Evolutionary conservation across 2,888 invertebrate genomes (phyloP), one percentile per base, ranked within the genome.

Genomic region (Drosophila phalerata): DNA sequence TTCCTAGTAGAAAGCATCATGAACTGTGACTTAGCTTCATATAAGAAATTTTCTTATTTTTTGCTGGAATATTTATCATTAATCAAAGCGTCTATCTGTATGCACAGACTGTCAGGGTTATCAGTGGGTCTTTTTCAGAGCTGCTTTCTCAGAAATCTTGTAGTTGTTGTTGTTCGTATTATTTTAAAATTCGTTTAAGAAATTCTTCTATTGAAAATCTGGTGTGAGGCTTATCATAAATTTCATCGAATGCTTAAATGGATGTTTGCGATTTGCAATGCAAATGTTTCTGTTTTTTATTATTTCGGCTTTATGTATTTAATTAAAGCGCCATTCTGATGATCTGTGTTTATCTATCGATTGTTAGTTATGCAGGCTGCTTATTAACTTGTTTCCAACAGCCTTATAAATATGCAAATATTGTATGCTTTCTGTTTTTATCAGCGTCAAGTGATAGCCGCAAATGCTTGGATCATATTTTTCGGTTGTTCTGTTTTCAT

Each of bases 221-320:
- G 75, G 89, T 73, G 83, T 88, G 85, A 84, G 79, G 79, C 76
- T 84, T 76, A 88, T 66, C 82, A 73, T 88, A 84, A 88, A 81
- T 76, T 76, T 65, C 5, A 60, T 37, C 17, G 32, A 58, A 64
- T 67, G 62, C 53, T 58, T 65, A 64, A 78, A 75, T 78, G 65
- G 60, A 48, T 52, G 42, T 19, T 25, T 52, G 32, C 43, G 34
- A 84, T 84, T 88, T 88, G 89, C 87, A 84, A 62, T 88, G 85
- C 84, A 72, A 88, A 84, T 84, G 22, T 19, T 45, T 15, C 15
- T 55, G 45, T 10, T 25, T 51, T 11, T 51, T 43, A 19, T 19
- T 22, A 3, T 6, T 55, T n/a, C 11, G 13, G 19, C 22, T 80
- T 84, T 89, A 87, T 73, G 77, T 73, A 89, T 81, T 84, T 85